Evolutionary conservation across 1,140 invertebrate species (phyloP).

Genomic region (Leptinotarsa undecemlineata): DNA sequence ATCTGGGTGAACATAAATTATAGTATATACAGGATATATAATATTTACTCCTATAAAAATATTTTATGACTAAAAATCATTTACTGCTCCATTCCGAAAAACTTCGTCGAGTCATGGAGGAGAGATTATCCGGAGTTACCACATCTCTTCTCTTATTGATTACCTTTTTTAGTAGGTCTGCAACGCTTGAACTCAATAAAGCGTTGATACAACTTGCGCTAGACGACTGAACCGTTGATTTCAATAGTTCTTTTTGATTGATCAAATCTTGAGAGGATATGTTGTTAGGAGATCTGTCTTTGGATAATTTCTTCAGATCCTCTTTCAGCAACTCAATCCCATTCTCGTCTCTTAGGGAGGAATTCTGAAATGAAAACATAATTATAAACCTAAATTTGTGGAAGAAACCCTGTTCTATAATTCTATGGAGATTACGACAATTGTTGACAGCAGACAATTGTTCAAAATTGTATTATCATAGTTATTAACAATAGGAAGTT

Average conservation of each 20-base stretch:
- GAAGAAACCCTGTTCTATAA: too few species aligned
- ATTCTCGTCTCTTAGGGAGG: slow-evolving; percentile 39
- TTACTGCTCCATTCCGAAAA: slow-evolving; percentile 46
- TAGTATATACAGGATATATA: slow-evolving; percentile 21
- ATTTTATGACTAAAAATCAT: slow-evolving; percentile 28
- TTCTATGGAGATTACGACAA: too few species aligned
- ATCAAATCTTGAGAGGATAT: slow-evolving; percentile 42
- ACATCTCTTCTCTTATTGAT: slow-evolving; percentile 50
- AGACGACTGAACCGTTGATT: slow-evolving; percentile 45
- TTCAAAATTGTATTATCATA: too few species aligned
- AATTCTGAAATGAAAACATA: slow-evolving; percentile 18
- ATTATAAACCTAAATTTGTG: background rate
- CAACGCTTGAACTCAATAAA: slow-evolving; percentile 50
- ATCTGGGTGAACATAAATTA: slow-evolving; percentile 9
- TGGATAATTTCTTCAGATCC: slow-evolving; percentile 26
- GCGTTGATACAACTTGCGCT: slow-evolving; percentile 53
- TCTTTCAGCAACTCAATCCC: slow-evolving; percentile 10
- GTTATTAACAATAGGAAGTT: too few species aligned
- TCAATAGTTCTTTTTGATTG: slow-evolving; percentile 40
- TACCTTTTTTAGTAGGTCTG: slow-evolving; percentile 52
- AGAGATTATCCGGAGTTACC: slow-evolving; percentile 40
- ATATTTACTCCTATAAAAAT: slow-evolving; percentile 28
- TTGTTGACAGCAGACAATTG: too few species aligned
- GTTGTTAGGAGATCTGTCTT: slow-evolving; percentile 45
- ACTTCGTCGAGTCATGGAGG: slow-evolving; percentile 38